Base-by-base conservation (phyloP, 2,888 invertebrate genomes). In the Troglohyphantes excavatus region DNA sequence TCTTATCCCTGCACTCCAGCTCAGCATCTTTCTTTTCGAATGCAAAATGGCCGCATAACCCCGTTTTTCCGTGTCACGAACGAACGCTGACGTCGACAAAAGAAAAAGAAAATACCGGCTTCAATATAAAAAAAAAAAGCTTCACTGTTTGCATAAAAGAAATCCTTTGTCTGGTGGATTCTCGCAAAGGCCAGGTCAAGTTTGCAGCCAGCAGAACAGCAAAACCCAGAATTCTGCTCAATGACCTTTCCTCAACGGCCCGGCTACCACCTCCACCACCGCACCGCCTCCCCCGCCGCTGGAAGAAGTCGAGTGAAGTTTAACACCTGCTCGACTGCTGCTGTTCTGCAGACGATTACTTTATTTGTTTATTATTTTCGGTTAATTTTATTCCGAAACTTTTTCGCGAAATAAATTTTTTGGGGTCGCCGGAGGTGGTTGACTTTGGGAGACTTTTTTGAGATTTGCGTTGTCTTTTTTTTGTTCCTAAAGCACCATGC, bases 21-120 rank as follows among this genome's bases (percentile, higher is more conserved):
- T 17, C n/a, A 53, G 13, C 1, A 53, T 17, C 53, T 53, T n/a
- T 53, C 17, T 17, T 53, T 53, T 53, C 17, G 53, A 65, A 81
- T 81, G 79, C 79, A 81, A 81, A 53, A 81, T 68, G 79, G 67
- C 79, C 79, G 79, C 79, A 67, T 67, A 81, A 81, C 79, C 79
- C 29, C 79, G 46, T 68, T 81, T 53, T 29, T 78, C 63, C 23
- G 61, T 75, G 75, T 27, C 61, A 75, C 9, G 27, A 27, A 65
- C 65, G 29, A 59, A 33, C 23, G 39, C 63, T 65, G 65, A 78
- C 65, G 65, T 33, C 33, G 11, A 61, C 63, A 3, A 7, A 23
- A 27, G 19, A 5, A 73, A 53, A 46, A 26, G 17, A 17, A 65
- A 78, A 65, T 61, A 65, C 43, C 63, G 23, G 26, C 78, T 33